Evolutionary conservation across 2,888 invertebrate genomes (phyloP), one percentile per base, ranked within the genome.

Genomic region (Napeogenes sylphis): DNA sequence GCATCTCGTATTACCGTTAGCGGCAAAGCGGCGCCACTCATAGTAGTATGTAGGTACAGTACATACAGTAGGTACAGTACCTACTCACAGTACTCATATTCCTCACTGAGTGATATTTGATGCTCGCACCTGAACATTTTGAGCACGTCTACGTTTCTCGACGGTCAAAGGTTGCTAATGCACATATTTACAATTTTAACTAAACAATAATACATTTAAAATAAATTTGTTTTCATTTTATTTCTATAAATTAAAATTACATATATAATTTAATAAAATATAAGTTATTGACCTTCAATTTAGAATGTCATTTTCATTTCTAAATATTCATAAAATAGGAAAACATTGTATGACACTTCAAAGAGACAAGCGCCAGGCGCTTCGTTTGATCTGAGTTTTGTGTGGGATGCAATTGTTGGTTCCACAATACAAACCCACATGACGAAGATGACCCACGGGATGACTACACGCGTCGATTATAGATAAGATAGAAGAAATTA

Each of bases 1-100:
- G 83, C 82, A 85, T 82, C 84, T 88, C 78, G 89, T 85, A 84
- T 87, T 90, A 89, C 90, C 90, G 89, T 89, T 90, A 89, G 21
- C 79, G 76, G 72, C 82, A 71, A 75, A 74, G 73, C 77, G 87
- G 87, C 89, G 88, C 89, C 87, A 80, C 72, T 65, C 56, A 54
- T 63, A 68, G 68, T 70, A 67, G 68, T 68, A 67, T 59, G 62
- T 58, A 65, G 68, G 68, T 65, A 59, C 54, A 61, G 61, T 63
- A 63, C n/a, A n/a, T n/a, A n/a, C n/a, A n/a, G n/a, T n/a, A n/a
- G n/a, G n/a, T n/a, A n/a, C n/a, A n/a, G n/a, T n/a, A n/a, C n/a
- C n/a, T n/a, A n/a, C 65, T 54, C 65, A 21, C 21, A 21, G 21
- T 21, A 68, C 67, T 67, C 67, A 71, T 71, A 71, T 71, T 70